A percentile compares a stretch with the other conserved stretches of the same genome.
Conservation (phyloP, 2,888 invertebrate species). For the Erynnis tages region DNA sequence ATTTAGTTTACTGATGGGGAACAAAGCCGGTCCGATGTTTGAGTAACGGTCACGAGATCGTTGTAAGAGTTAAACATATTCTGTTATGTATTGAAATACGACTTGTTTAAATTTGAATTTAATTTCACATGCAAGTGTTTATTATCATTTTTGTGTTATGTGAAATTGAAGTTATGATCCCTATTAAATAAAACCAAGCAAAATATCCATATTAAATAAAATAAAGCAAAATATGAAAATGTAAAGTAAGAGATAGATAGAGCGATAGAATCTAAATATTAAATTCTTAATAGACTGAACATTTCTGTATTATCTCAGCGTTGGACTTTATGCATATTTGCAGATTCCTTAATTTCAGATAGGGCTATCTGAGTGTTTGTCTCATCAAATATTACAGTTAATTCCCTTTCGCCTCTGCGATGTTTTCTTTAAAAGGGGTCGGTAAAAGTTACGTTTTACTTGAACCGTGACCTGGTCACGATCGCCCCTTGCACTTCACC, state of each 20-base stretch:
- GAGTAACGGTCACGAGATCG: constrained; percentile 76
- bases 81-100: constrained; percentile 42
- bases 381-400: background rate
- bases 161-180: background rate
- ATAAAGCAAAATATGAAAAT: too few relatives aligned
- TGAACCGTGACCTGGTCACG: constrained; percentile 22
- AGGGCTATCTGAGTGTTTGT: background rate
- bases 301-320: too few relatives aligned
- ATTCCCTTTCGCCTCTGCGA: background rate
- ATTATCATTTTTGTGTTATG: background rate
- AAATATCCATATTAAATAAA: too few relatives aligned
- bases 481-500: constrained; percentile 14
- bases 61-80: constrained; percentile 69
- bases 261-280: too few relatives aligned
- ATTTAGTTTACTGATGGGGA: constrained; percentile 80
- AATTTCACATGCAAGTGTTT: background rate
- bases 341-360: background rate
- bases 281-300: too few relatives aligned
- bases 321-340: too few relatives aligned
- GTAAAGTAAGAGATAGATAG: too few relatives aligned
- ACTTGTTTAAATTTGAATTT: constrained; percentile 54
- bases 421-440: constrained; percentile 6
- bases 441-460: constrained; percentile 7
- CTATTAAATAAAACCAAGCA: too few relatives aligned
- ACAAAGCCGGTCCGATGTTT: constrained; percentile 75